phyloP scores from a whole-genome alignment of 2,113 vertebrate genomes.

The Donacobius atricapilla region DNA sequence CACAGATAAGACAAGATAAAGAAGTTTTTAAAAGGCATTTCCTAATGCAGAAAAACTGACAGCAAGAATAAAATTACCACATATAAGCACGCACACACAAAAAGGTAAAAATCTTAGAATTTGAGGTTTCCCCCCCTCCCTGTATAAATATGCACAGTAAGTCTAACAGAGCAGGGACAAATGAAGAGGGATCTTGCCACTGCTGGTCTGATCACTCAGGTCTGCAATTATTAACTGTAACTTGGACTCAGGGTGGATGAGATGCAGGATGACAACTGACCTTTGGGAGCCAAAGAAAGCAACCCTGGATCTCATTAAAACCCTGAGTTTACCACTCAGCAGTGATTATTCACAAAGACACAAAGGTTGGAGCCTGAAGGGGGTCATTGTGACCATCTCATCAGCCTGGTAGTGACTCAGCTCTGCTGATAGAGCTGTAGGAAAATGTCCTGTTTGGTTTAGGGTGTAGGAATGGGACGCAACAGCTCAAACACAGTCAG shows the following conservation, averaged over 20 bases:
- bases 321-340: not conserved
- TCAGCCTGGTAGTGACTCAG: not conserved
- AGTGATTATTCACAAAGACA: not conserved
- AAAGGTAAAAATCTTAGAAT: not conserved
- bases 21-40: not conserved
- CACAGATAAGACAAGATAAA: not conserved
- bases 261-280: not conserved
- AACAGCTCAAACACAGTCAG: not conserved
- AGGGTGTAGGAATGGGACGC: not conserved
- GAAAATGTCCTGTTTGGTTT: not conserved
- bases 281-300: not conserved
- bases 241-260: not conserved
- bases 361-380: not conserved
- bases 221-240: not conserved
- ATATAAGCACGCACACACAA: too few species aligned
- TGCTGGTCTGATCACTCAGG: not conserved
- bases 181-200: not conserved
- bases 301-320: not conserved
- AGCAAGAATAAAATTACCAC: not conserved
- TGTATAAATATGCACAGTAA: not conserved
- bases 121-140: rapidly evolving
- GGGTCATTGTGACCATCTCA: not conserved
- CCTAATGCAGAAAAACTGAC: not conserved
- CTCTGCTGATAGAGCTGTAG: not conserved
- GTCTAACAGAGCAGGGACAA: not conserved